A percentile compares a stretch with the other conserved stretches of the same genome.
Conservation (phyloP, 2,797 vertebrate species). For the Labroides dimidiatus region DNA sequence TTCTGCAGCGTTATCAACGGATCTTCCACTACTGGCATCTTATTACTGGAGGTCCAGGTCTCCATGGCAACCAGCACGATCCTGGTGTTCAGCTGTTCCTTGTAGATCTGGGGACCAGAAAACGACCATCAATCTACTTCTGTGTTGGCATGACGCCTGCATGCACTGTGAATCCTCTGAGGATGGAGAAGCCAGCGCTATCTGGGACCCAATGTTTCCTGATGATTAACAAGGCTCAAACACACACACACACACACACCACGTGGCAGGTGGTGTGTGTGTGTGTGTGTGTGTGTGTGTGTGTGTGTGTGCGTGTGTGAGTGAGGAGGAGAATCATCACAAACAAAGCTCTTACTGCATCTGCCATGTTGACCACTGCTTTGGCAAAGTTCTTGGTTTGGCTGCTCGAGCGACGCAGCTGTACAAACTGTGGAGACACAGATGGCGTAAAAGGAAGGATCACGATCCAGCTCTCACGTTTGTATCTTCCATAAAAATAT, state of each 20-base stretch:
- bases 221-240: neutral
- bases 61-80: constrained; percentile 97
- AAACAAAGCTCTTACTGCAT: constrained; percentile 85
- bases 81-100: constrained; percentile 94
- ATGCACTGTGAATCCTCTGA: constrained; percentile 18
- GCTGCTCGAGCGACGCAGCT: constrained; percentile 88
- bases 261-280: constrained; percentile 23
- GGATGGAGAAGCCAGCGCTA: neutral
- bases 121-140: constrained; percentile 25
- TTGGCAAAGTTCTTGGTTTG: constrained; percentile 97
- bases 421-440: constrained; percentile 82
- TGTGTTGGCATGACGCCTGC: constrained; percentile 17
- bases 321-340: constrained; percentile 32
- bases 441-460: constrained; percentile 42
- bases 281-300: constrained; percentile 8
- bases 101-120: constrained; percentile 87
- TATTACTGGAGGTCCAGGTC: constrained; percentile 91
- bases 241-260: constrained; percentile 14
- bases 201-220: constrained; percentile 9
- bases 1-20: constrained; percentile 89
- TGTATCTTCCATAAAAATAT: neutral
- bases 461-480: neutral
- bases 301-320: neutral
- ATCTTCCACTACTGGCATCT: constrained; percentile 88
- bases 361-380: constrained; percentile 94